Conservation (phyloP, 2,113 vertebrate genomes). For the Callocephalon fimbriatum region DNA sequence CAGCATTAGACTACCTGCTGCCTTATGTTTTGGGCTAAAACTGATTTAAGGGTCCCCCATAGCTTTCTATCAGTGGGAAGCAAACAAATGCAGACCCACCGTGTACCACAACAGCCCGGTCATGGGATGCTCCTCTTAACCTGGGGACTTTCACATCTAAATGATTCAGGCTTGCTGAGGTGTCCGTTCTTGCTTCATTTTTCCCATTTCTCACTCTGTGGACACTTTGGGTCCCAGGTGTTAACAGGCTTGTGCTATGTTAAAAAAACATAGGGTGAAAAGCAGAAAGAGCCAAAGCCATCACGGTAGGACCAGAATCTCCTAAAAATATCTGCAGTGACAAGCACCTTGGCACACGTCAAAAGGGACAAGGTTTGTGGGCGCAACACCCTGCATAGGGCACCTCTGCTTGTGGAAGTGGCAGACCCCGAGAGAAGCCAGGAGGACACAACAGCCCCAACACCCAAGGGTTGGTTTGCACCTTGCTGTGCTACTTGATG, state of each 20-base stretch:
- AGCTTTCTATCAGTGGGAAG: background rate
- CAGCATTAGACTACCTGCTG: background rate
- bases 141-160: background rate
- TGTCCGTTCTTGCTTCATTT: background rate
- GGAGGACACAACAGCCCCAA: background rate
- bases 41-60: background rate
- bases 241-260: fast-evolving
- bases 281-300: background rate
- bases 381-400: fast-evolving
- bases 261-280: background rate
- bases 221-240: background rate
- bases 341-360: background rate
- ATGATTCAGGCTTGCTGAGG: background rate
- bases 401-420: background rate
- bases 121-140: fast-evolving
- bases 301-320: fast-evolving
- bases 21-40: background rate
- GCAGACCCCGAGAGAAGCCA: background rate
- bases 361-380: background rate
- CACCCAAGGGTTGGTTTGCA: fast-evolving
- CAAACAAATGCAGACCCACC: background rate
- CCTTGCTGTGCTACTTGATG: fast-evolving
- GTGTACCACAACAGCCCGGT: background rate
- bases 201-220: background rate
- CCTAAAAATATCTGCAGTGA: background rate